A percentile compares a stretch with the other conserved stretches of the same genome.
phyloP scores from a whole-genome alignment of 2,888 invertebrate genomes.

The Phalera bucephala region DNA sequence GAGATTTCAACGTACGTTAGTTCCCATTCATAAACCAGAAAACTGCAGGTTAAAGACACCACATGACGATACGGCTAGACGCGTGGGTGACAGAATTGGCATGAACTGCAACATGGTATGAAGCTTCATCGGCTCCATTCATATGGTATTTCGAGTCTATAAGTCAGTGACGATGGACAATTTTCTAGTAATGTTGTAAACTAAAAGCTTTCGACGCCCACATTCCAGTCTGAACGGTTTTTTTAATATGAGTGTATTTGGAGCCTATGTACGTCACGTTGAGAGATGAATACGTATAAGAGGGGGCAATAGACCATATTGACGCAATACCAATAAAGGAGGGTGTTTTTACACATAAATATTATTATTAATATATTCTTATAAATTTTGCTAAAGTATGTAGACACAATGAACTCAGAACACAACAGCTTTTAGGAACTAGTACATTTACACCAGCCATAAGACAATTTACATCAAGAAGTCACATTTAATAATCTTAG shows the following conservation, averaged over 20 bases:
- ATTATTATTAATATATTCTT: too few species aligned
- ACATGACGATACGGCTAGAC: slow-evolving; percentile 12
- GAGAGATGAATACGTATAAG: background rate
- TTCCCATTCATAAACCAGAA: slow-evolving; percentile 2
- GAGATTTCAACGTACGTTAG: background rate
- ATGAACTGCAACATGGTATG: slow-evolving; percentile 5
- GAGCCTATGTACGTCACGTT: background rate
- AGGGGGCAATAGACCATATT: background rate
- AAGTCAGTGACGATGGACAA: background rate
- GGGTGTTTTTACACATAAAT: too few species aligned
- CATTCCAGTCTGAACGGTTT: background rate
- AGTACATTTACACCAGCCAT: too few species aligned
- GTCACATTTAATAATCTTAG: too few species aligned
- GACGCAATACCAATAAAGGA: background rate
- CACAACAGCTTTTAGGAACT: too few species aligned
- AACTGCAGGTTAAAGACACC: slow-evolving; percentile 5
- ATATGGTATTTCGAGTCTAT: background rate
- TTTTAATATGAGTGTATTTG: background rate
- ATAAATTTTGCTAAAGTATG: too few species aligned
- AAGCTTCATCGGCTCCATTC: slow-evolving; percentile 3
- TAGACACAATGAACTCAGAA: too few species aligned
- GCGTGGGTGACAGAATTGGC: slow-evolving; percentile 16
- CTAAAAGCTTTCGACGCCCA: background rate
- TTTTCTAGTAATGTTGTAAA: background rate
- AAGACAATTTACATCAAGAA: too few species aligned